Evolutionary conservation across 2,113 vertebrate species (phyloP), one percentile per base, ranked within the genome.

Genomic region (Poeciliopsis prolifica): DNA sequence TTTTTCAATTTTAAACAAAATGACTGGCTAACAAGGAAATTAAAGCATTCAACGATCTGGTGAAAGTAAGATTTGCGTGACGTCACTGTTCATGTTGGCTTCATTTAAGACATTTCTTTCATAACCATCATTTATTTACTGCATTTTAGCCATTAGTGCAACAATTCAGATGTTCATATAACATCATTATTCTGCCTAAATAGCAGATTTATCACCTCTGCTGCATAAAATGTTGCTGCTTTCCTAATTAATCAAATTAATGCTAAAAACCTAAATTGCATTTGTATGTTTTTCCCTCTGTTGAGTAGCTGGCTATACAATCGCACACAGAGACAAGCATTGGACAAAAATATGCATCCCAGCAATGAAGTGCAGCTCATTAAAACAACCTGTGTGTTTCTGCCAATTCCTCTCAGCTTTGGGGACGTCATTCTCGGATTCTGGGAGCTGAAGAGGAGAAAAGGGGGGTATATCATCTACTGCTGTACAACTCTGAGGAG

Each of bases 401-500:
- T 28, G 69, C 78, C 86, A 87, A 82, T 65, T 82, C 72, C 80
- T 75, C 70, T 79, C 85, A 75, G 84, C 86, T 83, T 86, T 82
- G 69, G 87, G 88, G 78, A 89, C 84, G 67, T 85, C 72, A 78
- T 79, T 86, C 60, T 77, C 65, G 61, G 61, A 78, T 70, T 87
- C 64, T 78, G 77, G 63, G 73, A 78, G 65, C 71, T 58, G 51
- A n/a, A 58, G 51, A n/a, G 51, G 51, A n/a, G 51, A n/a, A 58
- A n/a, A 29, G 73, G 76, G 90, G 85, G 81, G 72, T 77, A 81
- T 90, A 81, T 90, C 74, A 66, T 90, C 92, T 84, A 89, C 78
- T 74, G 44, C 75, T 68, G 71, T 79, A 80, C 88, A 77, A 87
- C 81, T 90, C 86, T 44, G 78, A 84, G 77, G 86, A 87, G 85